Conservation (phyloP, 2,797 vertebrate genomes). For the Sphaeramia orbicularis region DNA sequence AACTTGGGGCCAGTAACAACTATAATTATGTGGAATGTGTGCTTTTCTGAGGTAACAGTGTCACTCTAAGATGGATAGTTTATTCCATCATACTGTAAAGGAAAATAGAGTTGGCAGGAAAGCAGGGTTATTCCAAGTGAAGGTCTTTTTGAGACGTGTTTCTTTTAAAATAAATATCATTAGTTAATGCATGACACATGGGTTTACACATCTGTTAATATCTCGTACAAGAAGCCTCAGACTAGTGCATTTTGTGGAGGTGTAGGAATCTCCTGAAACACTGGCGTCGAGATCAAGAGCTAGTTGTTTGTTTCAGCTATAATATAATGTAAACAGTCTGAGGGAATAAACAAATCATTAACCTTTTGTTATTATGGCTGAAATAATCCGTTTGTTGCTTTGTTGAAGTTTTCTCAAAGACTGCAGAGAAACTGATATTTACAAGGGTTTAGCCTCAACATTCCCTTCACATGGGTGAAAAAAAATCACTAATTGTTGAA, state of each 20-base stretch:
- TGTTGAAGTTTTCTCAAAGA: background rate
- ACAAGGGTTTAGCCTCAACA: background rate
- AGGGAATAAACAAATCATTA: no score
- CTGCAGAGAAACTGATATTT: background rate
- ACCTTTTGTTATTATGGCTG: slow-evolving; percentile 1
- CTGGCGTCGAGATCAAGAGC: background rate
- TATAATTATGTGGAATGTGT: slow-evolving; percentile 84
- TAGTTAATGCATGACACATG: slow-evolving; percentile 58
- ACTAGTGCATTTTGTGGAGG: slow-evolving; percentile 9
- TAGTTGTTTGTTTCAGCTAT: background rate
- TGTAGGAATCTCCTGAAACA: slow-evolving; percentile 12
- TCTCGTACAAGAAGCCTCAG: slow-evolving; percentile 3
- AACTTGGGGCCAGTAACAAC: slow-evolving; percentile 80
- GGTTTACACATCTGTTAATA: slow-evolving; percentile 47
- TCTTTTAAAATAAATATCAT: slow-evolving; percentile 67
- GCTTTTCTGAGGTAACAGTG: slow-evolving; percentile 80
- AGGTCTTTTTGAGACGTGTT: slow-evolving; percentile 47
- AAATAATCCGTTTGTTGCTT: background rate
- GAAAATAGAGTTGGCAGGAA: slow-evolving; percentile 75
- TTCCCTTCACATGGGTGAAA: background rate
- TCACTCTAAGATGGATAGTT: slow-evolving; percentile 77
- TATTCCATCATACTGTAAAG: slow-evolving; percentile 76
- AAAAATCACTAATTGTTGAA: slow-evolving; percentile 51
- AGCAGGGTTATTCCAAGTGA: slow-evolving; percentile 61
- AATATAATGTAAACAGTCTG: background rate